Evolutionary conservation across 2,797 vertebrate genomes (phyloP).

Genomic region (Falco cherrug): DNA sequence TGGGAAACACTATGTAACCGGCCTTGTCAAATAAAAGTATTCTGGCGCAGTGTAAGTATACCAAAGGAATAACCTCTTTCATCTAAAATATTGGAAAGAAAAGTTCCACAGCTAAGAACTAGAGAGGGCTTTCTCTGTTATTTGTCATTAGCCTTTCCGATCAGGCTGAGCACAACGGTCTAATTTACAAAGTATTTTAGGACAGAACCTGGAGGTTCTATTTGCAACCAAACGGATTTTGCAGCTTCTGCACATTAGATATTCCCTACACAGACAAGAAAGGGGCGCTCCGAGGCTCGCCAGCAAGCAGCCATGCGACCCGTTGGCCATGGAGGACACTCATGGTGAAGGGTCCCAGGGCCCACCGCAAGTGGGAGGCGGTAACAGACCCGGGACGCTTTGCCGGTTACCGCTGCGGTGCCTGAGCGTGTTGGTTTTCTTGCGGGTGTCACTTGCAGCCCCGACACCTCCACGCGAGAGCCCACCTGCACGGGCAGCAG

Average conservation of each 20-base stretch:
- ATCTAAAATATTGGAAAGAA: neutral
- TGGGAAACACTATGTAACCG: neutral
- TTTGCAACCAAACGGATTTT: neutral
- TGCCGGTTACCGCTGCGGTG: rapidly evolving
- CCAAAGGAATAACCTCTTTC: neutral
- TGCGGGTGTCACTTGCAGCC: rapidly evolving
- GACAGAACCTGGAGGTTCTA: neutral
- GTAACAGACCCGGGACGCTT: rapidly evolving
- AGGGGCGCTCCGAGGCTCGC: neutral
- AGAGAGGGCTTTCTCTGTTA: rapidly evolving
- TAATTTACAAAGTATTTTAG: neutral
- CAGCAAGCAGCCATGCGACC: rapidly evolving
- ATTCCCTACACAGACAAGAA: rapidly evolving
- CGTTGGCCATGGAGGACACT: rapidly evolving
- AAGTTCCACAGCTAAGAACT: neutral
- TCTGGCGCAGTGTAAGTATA: neutral
- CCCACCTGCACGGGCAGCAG: rapidly evolving
- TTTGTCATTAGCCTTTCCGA: neutral
- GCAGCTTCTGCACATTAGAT: neutral
- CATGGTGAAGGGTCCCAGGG: neutral
- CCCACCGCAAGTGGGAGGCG: rapidly evolving
- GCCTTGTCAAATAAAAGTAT: neutral
- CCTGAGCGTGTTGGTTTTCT: rapidly evolving
- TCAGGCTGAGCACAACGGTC: rapidly evolving
- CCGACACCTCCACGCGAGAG: rapidly evolving